phyloP scores from a whole-genome alignment of 2,113 vertebrate species.

The Axis porcinus region DNA sequence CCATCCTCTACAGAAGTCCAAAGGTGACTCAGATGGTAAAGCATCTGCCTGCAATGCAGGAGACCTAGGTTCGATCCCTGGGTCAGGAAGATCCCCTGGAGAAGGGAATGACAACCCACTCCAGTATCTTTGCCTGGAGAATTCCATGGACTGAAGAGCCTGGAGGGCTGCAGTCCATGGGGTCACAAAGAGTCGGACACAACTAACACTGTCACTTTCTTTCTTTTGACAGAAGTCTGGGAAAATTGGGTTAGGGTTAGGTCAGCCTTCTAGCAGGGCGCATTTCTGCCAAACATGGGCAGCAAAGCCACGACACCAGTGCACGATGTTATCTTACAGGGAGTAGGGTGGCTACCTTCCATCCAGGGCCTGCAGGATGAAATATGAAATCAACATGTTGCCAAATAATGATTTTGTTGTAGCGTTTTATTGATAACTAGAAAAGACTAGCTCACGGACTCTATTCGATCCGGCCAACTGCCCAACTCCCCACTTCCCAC shows the following conservation, averaged over 20 bases:
- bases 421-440: constrained; percentile 74
- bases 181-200: neutral
- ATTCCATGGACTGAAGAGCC: neutral
- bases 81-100: neutral
- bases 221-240: neutral
- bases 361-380: neutral
- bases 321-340: neutral
- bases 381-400: constrained; percentile 35
- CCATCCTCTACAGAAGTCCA: neutral
- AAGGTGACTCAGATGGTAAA: neutral
- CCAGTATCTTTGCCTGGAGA: neutral
- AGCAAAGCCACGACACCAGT: neutral
- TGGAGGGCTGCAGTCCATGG: neutral
- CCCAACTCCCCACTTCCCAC: constrained; percentile 77
- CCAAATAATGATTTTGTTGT: constrained; percentile 71
- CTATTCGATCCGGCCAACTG: constrained; percentile 61
- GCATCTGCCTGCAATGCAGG: neutral
- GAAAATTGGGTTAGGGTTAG: neutral
- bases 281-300: neutral
- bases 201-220: neutral
- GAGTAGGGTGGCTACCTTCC: neutral
- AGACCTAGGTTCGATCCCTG: neutral
- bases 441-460: constrained; percentile 69
- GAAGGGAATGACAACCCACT: neutral
- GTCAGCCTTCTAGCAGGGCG: neutral